A percentile compares a stretch with the other conserved stretches of the same genome.
Conservation (phyloP, 2,113 vertebrate genomes). For the Seriola rivoliana region DNA sequence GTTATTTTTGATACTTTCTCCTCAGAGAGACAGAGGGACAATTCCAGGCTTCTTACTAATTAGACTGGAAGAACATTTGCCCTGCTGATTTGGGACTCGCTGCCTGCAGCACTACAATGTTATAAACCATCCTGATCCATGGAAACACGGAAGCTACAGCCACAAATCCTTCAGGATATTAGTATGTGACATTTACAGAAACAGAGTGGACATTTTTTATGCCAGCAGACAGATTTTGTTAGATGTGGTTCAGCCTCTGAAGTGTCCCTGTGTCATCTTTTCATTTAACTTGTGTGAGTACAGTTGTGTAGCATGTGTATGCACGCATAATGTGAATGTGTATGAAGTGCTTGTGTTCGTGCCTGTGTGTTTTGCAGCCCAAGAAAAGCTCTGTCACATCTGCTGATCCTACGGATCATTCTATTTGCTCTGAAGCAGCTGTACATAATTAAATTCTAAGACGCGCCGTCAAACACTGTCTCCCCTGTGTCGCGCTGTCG, state of each 20-base stretch:
- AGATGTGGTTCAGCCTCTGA: constrained; percentile 1
- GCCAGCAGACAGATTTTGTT: constrained; percentile 21
- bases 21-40: constrained; percentile 50
- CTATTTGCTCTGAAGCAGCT: constrained; percentile 76
- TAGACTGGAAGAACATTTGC: constrained; percentile 58
- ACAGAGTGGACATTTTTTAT: not conserved
- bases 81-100: constrained; percentile 51
- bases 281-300: not conserved
- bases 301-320: not conserved
- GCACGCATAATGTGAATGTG: not conserved
- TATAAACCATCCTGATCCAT: constrained; percentile 39
- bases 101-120: constrained; percentile 39
- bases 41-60: constrained; percentile 60
- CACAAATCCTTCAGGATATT: constrained; percentile 45
- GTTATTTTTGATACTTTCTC: constrained; percentile 49
- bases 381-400: constrained; percentile 57
- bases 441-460: constrained; percentile 80
- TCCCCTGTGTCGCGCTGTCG: constrained; percentile 51
- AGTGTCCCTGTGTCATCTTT: not conserved
- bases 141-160: constrained; percentile 11
- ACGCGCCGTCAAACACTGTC: constrained; percentile 73
- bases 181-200: constrained; percentile 60
- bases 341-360: not conserved
- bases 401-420: constrained; percentile 66
- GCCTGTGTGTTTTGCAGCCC: constrained; percentile 8